Evolutionary conservation across 2,888 invertebrate genomes (phyloP), one percentile per base, ranked within the genome.

Genomic region (Ceraclea dissimilis): DNA sequence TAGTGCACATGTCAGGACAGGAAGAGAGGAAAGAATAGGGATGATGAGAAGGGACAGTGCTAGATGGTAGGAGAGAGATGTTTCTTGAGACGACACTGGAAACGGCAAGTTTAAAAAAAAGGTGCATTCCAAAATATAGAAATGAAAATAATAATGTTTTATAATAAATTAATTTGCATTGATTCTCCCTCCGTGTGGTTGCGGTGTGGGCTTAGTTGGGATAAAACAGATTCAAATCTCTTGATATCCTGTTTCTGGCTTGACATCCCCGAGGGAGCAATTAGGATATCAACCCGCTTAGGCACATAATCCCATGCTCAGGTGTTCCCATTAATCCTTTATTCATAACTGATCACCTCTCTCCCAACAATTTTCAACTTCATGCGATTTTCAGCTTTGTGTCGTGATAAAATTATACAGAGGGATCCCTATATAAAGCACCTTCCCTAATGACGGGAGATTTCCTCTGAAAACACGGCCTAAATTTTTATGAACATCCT

Each of bases 281-380:
- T 61, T 61, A 61, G 60, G 58, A 49, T 54, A 52, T 31, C 51
- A 51, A 53, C 53, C 49, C 52, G 44, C 54, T 44, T 52, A 59
- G 54, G 50, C 52, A 56, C 52, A 48, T 60, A 60, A 60, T 60
- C 60, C 57, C 50, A 21, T 34, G 52, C 60, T 55, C 60, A 60
- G 60, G 60, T 60, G 60, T 51, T 60, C 52, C 11, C 52, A 44
- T 49, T 60, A 60, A 60, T 60, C 59, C 59, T 51, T 59, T 59
- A 59, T 57, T 56, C 56, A 52, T 56, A 56, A 56, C 52, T 56
- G 56, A 56, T 56, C 52, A 52, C 51, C 56, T 56, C 48, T 51
- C 47, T 31, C 33, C 18, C 53, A 11, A 16, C 47, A 21, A 26
- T 26, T 21, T 26, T 19, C 16, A 49, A 49, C 19, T 26, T 49